Conservation (phyloP, 2,797 vertebrate species). For the Geotrypetes seraphini region DNA sequence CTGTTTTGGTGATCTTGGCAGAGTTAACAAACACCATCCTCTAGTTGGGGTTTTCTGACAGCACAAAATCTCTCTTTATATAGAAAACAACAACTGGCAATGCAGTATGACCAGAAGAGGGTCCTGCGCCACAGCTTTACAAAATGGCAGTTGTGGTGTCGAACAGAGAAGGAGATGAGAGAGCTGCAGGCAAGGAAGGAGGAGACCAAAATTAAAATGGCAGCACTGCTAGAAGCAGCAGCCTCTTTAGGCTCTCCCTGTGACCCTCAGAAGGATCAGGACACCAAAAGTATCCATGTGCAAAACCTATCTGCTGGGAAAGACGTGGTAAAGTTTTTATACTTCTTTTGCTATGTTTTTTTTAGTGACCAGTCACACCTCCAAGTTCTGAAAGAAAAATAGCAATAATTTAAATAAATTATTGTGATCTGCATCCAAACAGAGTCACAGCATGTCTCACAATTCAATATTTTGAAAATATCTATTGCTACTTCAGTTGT, state of each 20-base stretch:
- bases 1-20: no score
- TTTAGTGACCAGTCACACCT: background rate
- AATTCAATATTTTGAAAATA: no score
- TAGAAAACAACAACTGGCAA: constrained; percentile 57
- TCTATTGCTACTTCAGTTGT: no score
- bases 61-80: no score
- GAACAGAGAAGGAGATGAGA: constrained; percentile 43
- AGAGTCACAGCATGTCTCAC: no score
- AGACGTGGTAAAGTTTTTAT: constrained; percentile 22
- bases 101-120: constrained; percentile 57
- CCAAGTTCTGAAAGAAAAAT: no score
- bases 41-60: no score
- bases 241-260: constrained; percentile 30
- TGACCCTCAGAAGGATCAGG: background rate
- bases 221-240: constrained; percentile 61
- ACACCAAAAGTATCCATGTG: no score
- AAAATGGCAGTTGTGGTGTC: constrained; percentile 71
- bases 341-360: background rate
- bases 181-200: constrained; percentile 62
- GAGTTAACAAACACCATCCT: no score
- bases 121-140: constrained; percentile 60
- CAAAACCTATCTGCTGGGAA: background rate
- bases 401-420: no score
- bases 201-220: constrained; percentile 74
- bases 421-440: no score